Base-by-base conservation (phyloP, 1,140 invertebrate species). In the Platorchestia sp. region DNA sequence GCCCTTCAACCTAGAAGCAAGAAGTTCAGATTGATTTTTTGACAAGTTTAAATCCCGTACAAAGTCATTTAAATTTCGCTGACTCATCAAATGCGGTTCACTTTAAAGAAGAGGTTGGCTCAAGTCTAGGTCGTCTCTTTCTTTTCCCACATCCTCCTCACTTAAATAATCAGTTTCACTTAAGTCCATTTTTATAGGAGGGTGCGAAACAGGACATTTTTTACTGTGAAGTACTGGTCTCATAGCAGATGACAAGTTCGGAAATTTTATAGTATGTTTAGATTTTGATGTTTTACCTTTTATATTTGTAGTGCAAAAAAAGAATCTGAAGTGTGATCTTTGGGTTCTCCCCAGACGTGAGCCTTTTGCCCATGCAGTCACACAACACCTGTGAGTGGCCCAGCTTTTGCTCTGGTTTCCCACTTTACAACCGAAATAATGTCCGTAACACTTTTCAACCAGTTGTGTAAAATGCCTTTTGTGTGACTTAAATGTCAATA, bases 261-360 rank as follows among this genome's bases (percentile, higher is more conserved):
- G 93, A 95, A 43, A 95, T 95, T 95, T 95, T 95, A 45, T 41
- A 95, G 93, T 95, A 59, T 95, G 93, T 41, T 95, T 95, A 0
- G 93, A 95, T 45, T 95, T 95, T 95, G 93, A 95, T 16, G 93
- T 95, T 1, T 43, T 95, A 44, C 44, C 93, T 51, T 59, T 19
- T 51, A 45, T 95, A 95, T 95, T 45, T 27, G 43, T 95, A 19
- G 44, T 95, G 43, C 43, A 95, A 40, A 95, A 95, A 43, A 43
- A 95, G 93, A 95, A 5, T 95, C 93, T 51, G 1, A 95, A 95
- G 43, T 95, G 43, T 45, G 93, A 95, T 95, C 93, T 95, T 95
- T 95, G 93, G 93, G 53, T 95, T 95, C 93, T 95, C 93, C 44
- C 93, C 93, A 95, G 41, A 45, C 40, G 16, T 95, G 93, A 95